Base-by-base conservation (phyloP, 2,113 vertebrate species). In the Anarrhichthys ocellatus region DNA sequence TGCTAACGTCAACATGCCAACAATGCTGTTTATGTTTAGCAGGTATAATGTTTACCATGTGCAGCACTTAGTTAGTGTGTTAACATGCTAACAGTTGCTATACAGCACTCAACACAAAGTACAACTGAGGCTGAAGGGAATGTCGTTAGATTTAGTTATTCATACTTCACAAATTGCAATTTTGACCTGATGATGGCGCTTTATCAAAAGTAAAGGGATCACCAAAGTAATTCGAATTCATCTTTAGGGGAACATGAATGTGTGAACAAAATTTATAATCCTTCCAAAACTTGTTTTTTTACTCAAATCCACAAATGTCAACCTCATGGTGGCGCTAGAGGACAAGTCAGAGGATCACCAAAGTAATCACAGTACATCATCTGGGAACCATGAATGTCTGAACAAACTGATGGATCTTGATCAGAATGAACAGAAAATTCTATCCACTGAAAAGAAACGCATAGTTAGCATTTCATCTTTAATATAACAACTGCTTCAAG, bases 401-500 rank as follows among this genome's bases (percentile, higher is more conserved):
- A 11, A 69, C 3, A 32, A 64, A 11, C 32, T 11, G 2, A 48
- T 42, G 24, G 17, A 17, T 29, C 6, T 8, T 4, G 6, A 32
- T 32, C 29, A 18, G 58, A 15, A 73, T 74, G 8, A 38, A 44
- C 46, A 65, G n/a, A 14, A 24, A 64, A 46, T 59, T 3, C 22
- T 24, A 42, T 6, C 18, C 9, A 40, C 18, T 69, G 18, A n/a
- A 67, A 84, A 74, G 64, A 42, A 62, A 44, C 14, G 14, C 56
- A 83, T 81, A 46, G 52, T 76, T 80, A 54, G 58, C 40, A 77
- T 78, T 86, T 92, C 63, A 85, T 81, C 36, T 85, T 85, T 83
- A 84, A 89, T 92, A 68, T 81, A 76, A 87, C 77, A 89, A 86
- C 75, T 18, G 54, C 74, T 78, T 82, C 44, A 80, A 81, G 36